These are phyloP conservation scores for Caiman crocodilus DNA, from an alignment of 2,797 vertebrate genomes.

Conservation along the genomic window DNA sequence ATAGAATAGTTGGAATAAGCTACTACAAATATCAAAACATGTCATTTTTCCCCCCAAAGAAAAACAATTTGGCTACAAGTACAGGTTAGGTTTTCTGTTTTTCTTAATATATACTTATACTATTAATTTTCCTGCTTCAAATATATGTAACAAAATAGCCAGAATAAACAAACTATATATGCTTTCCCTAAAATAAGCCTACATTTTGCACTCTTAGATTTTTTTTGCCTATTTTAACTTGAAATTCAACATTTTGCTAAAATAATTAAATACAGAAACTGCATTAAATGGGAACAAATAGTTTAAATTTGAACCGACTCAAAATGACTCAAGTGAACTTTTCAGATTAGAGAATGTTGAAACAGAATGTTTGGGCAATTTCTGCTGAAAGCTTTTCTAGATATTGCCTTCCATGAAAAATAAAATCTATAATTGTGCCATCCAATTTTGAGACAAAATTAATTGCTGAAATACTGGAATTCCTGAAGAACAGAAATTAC, in stretches of 20 bases:
- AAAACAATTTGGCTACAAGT: too few species aligned
- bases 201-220: background rate
- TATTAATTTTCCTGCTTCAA: background rate
- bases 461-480: background rate
- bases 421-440: rapidly evolving
- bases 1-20: background rate
- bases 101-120: background rate
- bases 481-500: background rate
- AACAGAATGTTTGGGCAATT: background rate
- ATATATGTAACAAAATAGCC: background rate
- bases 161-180: rapidly evolving
- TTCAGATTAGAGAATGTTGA: background rate
- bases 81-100: background rate
- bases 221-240: background rate
- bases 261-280: too few species aligned
- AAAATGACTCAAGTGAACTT: background rate
- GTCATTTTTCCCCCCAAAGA: background rate
- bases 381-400: background rate
- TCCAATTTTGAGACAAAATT: rapidly evolving
- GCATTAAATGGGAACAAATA: background rate
- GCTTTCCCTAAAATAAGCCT: background rate
- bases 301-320: background rate
- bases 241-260: background rate
- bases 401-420: too few species aligned
- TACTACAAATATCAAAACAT: background rate